Percentiles rank a stretch among this genome's conserved stretches.
These are phyloP conservation scores for Melanotaenia parkinsoni DNA, from an alignment of 2,797 vertebrate species.

Conservation along the genomic window DNA sequence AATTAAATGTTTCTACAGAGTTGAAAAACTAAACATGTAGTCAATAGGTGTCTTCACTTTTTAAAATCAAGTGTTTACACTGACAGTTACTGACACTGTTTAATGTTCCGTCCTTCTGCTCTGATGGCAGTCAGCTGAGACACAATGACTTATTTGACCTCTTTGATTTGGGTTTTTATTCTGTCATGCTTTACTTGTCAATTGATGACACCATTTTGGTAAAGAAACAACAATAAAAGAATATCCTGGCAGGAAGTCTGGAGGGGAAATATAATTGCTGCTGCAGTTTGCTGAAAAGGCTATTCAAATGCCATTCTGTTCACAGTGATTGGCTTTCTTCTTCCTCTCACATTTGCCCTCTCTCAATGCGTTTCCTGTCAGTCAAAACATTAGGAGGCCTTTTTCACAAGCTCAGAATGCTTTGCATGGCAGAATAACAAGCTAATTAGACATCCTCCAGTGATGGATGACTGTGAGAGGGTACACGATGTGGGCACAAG, in stretches of 20 bases:
- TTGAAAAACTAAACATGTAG: too few species aligned
- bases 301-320: conserved; percentile 82
- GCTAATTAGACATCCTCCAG: conserved; percentile 82
- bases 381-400: conserved; percentile 80
- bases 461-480: conserved; percentile 75
- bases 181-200: conserved; percentile 72
- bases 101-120: conserved; percentile 35
- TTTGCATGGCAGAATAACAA: conserved; percentile 85
- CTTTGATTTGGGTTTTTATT: conserved; percentile 67
- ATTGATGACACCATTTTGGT: conserved; percentile 73
- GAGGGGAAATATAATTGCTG: conserved; percentile 79
- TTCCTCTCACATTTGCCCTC: conserved; percentile 70
- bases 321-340: conserved; percentile 76
- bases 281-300: conserved; percentile 80
- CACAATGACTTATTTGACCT: conserved; percentile 55
- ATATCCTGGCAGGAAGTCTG: conserved; percentile 79
- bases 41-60: not conserved
- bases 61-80: conserved; percentile 23
- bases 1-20: too few species aligned
- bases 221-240: conserved; percentile 72
- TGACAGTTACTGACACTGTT: conserved; percentile 32
- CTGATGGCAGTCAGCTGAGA: conserved; percentile 41
- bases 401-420: conserved; percentile 81
- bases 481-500: conserved; percentile 66
- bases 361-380: conserved; percentile 80